Conservation (phyloP, 2,113 vertebrate species). For the Chroicocephalus ridibundus region DNA sequence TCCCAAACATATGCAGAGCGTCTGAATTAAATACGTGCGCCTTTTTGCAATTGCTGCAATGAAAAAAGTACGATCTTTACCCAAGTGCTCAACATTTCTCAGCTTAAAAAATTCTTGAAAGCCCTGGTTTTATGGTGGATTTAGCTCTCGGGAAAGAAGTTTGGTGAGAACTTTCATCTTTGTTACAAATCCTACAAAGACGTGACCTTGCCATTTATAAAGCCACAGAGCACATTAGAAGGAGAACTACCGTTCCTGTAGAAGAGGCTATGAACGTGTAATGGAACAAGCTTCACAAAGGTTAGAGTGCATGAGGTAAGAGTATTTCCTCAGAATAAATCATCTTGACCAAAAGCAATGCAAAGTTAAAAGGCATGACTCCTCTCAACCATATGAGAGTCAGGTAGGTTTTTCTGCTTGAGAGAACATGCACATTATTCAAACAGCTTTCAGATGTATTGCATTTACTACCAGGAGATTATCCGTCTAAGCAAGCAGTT, state of each 20-base stretch:
- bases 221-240: not conserved
- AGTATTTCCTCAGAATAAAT: not conserved
- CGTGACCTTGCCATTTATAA: slow-evolving; percentile 16
- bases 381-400: not conserved
- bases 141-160: slow-evolving; percentile 14
- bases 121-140: slow-evolving; percentile 2
- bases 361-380: not conserved
- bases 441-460: not conserved
- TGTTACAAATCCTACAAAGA: not conserved
- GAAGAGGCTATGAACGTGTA: not conserved
- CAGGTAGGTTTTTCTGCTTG: not conserved
- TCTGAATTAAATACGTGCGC: not conserved
- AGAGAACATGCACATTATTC: not conserved
- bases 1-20: not conserved
- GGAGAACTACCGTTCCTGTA: not conserved
- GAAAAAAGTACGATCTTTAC: not conserved
- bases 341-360: not conserved
- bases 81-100: not conserved
- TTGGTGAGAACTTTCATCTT: slow-evolving; percentile 25
- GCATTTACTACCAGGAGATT: not conserved
- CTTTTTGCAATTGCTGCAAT: not conserved
- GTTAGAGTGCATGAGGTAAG: not conserved
- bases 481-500: not conserved
- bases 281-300: not conserved
- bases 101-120: slow-evolving; percentile 5